phyloP scores from a whole-genome alignment of 2,113 vertebrate species.

The Euleptes europaea region DNA sequence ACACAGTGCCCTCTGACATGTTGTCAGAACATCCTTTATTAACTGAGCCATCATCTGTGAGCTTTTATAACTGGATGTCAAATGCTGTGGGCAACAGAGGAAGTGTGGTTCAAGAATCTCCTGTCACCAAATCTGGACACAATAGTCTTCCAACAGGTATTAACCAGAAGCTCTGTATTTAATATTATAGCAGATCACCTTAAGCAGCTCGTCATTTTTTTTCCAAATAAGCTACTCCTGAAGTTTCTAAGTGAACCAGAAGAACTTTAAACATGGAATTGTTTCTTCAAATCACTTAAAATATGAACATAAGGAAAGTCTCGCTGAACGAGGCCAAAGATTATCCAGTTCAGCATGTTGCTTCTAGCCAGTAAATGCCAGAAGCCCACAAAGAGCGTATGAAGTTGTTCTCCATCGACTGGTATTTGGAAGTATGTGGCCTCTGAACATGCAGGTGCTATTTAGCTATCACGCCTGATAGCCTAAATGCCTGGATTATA shows the following conservation, averaged over 20 bases:
- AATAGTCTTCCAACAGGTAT: conserved; percentile 94
- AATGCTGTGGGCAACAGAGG: conserved; percentile 93
- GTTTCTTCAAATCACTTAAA: neutral
- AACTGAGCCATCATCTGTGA: conserved; percentile 93
- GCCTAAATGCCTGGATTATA: neutral
- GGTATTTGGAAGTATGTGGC: neutral
- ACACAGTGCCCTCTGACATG: conserved; percentile 87
- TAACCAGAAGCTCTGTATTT: neutral
- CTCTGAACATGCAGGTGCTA: neutral
- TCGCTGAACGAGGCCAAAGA: neutral
- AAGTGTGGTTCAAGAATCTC: conserved; percentile 85
- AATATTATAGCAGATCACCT: neutral
- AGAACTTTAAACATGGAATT: neutral
- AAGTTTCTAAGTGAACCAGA: neutral
- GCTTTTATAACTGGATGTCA: conserved; percentile 99
- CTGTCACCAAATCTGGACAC: conserved; percentile 85
- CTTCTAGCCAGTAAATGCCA: neutral
- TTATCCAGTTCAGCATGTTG: neutral
- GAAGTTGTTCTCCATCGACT: neutral
- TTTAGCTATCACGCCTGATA: neutral
- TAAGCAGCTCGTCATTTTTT: neutral
- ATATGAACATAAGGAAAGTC: neutral
- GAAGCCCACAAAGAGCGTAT: neutral
- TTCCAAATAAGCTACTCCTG: neutral
- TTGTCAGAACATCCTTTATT: conserved; percentile 94